Base-by-base conservation (phyloP, 2,888 invertebrate species). In the Amphiduros pacificus region DNA sequence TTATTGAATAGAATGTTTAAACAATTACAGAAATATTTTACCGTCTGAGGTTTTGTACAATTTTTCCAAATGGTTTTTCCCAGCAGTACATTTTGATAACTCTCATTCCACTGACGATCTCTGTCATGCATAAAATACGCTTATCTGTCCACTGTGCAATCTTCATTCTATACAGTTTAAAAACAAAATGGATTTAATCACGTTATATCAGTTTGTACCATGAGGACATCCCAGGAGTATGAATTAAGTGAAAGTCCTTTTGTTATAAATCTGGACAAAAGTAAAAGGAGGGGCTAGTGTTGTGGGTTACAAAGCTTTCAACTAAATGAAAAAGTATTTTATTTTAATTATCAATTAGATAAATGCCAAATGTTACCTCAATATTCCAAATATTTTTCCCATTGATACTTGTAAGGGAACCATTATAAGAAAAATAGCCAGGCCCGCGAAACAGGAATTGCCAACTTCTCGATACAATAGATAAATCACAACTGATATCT, bases 21-120 rank as follows among this genome's bases (percentile, higher is more conserved):
- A n/a, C n/a, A n/a, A n/a, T n/a, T n/a, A n/a, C n/a, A n/a, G 36
- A 36, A 36, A 36, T 36, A 36, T 20, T 11, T 20, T 44, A 44
- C 44, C 44, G n/a, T 44, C 44, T 44, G n/a, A n/a, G n/a, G n/a
- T 44, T 22, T 44, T n/a, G 5, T 9, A 44, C 22, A 22, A 44
- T n/a, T 44, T 44, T 44, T 44, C 22, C 20, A n/a, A 44, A 44
- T 6, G 44, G 44, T n/a, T 20, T n/a, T 44, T 44, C 20, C 44
- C 44, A 44, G n/a, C 44, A 44, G 44, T 44, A 44, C 44, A 44
- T 44, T 22, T 44, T 44, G 44, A 44, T 44, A 4, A 44, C 44
- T n/a, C 44, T 44, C 20, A 44, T 44, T 5, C 44, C 44, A 6
- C 22, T n/a, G n/a, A 44, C 20, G 44, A 44, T 44, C 44, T 44